Conservation (phyloP, 2,888 invertebrate genomes). For the Rhaphigaster nebulosa region DNA sequence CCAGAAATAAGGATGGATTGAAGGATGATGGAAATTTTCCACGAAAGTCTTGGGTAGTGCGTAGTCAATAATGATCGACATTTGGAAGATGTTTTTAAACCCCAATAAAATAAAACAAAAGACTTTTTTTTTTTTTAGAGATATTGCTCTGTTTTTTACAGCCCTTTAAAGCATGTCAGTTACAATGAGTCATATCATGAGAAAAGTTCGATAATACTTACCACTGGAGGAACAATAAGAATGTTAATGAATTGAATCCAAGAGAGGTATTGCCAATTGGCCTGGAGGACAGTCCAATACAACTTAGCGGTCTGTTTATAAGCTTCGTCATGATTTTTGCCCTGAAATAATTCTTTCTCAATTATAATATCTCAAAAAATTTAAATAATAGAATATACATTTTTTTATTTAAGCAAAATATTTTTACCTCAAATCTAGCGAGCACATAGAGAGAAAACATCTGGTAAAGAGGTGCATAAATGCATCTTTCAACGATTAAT, state of each 20-base stretch:
- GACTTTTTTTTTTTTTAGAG: too few relatives aligned
- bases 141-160: too few relatives aligned
- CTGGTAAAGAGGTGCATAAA: constrained; percentile 81
- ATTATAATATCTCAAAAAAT: constrained; percentile 53
- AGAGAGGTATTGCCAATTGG: constrained; percentile 85
- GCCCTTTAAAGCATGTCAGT: too few relatives aligned
- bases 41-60: too few relatives aligned
- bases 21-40: too few relatives aligned
- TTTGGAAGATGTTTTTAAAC: too few relatives aligned
- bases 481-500: constrained; percentile 79
- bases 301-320: constrained; percentile 75
- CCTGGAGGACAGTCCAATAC: constrained; percentile 77
- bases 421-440: constrained; percentile 77
- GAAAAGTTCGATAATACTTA: constrained; percentile 69
- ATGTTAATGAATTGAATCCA: constrained; percentile 82
- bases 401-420: not conserved
- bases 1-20: too few relatives aligned
- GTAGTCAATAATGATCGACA: too few relatives aligned
- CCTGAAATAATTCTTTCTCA: constrained; percentile 69
- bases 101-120: too few relatives aligned
- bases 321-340: constrained; percentile 78
- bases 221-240: constrained; percentile 83
- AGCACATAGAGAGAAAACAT: constrained; percentile 81
- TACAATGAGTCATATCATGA: too few relatives aligned
- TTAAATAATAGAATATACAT: not conserved